phyloP scores from a whole-genome alignment of 2,797 vertebrate species.

The Neostethus bicornis region DNA sequence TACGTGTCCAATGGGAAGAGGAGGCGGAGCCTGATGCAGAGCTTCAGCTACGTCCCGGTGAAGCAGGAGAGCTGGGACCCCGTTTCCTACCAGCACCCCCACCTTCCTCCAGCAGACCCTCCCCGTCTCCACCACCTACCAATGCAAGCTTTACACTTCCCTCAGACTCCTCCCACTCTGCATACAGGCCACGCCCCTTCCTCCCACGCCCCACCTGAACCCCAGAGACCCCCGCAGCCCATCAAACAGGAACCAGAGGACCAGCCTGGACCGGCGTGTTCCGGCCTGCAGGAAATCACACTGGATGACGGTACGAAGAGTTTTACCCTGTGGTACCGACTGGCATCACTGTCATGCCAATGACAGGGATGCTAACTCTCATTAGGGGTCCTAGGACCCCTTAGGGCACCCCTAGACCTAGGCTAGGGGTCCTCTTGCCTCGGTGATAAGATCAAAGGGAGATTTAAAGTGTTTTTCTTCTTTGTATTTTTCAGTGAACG shows the following conservation, averaged over 20 bases:
- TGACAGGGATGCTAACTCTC: too few relatives aligned
- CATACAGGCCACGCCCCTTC: constrained; percentile 15
- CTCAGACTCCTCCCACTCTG: constrained; percentile 14
- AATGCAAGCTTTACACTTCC: constrained; percentile 24
- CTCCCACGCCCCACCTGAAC: constrained; percentile 57
- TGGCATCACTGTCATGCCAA: too few relatives aligned
- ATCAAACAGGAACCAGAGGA: constrained; percentile 90
- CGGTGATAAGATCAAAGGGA: too few relatives aligned
- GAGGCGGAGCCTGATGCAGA: constrained; percentile 88
- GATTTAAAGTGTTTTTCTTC: neutral
- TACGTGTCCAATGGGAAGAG: constrained; percentile 94
- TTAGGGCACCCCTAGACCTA: too few relatives aligned
- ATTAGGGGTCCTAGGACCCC: too few relatives aligned
- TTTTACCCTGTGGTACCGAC: too few relatives aligned
- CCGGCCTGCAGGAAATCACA: constrained; percentile 93
- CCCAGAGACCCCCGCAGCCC: constrained; percentile 75
- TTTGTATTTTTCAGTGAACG: constrained; percentile 83
- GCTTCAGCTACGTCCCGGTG: constrained; percentile 87
- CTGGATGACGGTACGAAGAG: constrained; percentile 95
- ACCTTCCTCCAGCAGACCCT: constrained; percentile 64
- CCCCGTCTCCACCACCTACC: constrained; percentile 30
- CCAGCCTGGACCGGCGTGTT: constrained; percentile 77
- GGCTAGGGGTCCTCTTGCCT: too few relatives aligned
- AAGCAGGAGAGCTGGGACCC: constrained; percentile 87
- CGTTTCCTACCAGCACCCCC: constrained; percentile 71